These are phyloP conservation scores for Scarus forsteni DNA, from an alignment of 2,797 vertebrate species.

Conservation along the genomic window DNA sequence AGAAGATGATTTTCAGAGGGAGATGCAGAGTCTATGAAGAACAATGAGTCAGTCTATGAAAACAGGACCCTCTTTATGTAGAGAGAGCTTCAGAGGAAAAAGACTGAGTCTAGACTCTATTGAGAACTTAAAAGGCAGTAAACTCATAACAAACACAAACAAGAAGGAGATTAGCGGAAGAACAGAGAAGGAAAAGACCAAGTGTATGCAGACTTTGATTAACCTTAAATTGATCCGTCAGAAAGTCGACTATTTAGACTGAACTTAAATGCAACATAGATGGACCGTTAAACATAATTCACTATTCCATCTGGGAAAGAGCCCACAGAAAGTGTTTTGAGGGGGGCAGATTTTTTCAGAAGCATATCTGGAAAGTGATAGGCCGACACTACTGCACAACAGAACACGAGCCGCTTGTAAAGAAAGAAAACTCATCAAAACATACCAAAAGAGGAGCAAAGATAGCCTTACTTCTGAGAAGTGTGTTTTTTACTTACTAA, in stretches of 20 bases:
- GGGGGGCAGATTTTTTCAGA: no score
- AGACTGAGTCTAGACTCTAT: conserved; percentile 20
- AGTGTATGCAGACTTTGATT: conserved; percentile 44
- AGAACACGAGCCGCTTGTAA: no score
- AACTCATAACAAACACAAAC: conserved; percentile 20
- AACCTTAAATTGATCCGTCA: conserved; percentile 30
- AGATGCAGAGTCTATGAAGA: conserved; percentile 36
- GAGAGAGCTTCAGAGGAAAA: conserved; percentile 6
- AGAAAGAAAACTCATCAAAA: no score
- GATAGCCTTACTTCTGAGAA: no score
- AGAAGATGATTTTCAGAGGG: conserved; percentile 9
- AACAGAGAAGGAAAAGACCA: conserved; percentile 27
- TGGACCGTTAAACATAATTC: no score
- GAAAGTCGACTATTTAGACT: not conserved
- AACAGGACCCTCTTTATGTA: conserved; percentile 13
- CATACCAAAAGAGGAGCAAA: no score
- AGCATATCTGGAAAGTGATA: no score
- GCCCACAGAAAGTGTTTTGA: no score
- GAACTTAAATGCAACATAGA: no score
- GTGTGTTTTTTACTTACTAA: no score
- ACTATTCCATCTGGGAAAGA: no score
- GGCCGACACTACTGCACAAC: no score
- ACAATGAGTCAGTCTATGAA: conserved; percentile 15
- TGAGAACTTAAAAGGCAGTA: conserved; percentile 22
- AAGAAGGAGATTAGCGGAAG: conserved; percentile 44